Conservation (phyloP, 1,140 invertebrate species). For the Apis laboriosa region DNA sequence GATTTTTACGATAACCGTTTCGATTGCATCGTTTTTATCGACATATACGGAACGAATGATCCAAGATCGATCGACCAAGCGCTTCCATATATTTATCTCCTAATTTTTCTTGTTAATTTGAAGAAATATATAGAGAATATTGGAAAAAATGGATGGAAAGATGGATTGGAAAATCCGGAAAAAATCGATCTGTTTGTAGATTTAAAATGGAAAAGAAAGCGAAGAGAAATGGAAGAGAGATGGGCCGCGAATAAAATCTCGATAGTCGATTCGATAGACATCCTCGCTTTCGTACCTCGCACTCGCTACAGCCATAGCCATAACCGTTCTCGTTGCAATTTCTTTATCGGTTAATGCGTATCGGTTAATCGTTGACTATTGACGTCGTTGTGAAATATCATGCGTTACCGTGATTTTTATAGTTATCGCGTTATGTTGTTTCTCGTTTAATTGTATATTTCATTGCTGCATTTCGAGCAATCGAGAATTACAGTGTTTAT, state of each 20-base stretch:
- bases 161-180: too few species aligned
- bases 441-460: conserved; percentile 72
- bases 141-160: too few species aligned
- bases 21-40: too few species aligned
- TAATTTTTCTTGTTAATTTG: too few species aligned
- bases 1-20: too few species aligned
- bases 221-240: neutral
- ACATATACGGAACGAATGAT: too few species aligned
- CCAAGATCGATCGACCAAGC: too few species aligned
- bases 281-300: conserved; percentile 60
- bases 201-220: neutral
- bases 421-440: conserved; percentile 67
- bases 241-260: conserved; percentile 1
- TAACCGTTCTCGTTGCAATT: conserved; percentile 58
- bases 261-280: conserved; percentile 17
- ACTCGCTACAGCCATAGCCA: conserved; percentile 55
- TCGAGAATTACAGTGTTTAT: conserved; percentile 52
- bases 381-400: conserved; percentile 67
- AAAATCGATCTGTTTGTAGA: too few species aligned
- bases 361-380: conserved; percentile 66
- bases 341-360: conserved; percentile 56
- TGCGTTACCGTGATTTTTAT: conserved; percentile 71
- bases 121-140: too few species aligned
- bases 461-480: conserved; percentile 69
- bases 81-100: too few species aligned